Conservation (phyloP, 1,140 invertebrate genomes). For the Drosophila tropicalis region DNA sequence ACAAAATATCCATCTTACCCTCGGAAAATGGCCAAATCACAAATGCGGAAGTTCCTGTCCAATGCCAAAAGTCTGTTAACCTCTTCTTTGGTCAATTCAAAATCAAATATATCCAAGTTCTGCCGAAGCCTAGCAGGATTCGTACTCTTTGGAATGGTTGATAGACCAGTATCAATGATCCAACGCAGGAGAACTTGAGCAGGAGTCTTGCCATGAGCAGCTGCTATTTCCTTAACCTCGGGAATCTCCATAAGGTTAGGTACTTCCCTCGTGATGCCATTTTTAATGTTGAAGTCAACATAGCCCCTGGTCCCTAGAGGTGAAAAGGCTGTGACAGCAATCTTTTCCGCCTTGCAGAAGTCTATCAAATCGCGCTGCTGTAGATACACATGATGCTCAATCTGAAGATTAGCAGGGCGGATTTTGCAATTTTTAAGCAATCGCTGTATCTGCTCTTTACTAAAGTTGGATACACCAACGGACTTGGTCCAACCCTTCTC, state of each 20-base stretch:
- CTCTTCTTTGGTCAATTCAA: constrained; percentile 85
- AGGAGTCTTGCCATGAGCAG: constrained; percentile 87
- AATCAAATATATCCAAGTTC: constrained; percentile 87
- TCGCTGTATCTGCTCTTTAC: constrained; percentile 87
- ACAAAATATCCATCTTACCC: constrained; percentile 59
- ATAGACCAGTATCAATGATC: constrained; percentile 88
- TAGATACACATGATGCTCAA: constrained; percentile 92
- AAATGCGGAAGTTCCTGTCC: constrained; percentile 87
- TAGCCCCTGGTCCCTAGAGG: constrained; percentile 90
- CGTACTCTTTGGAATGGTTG: constrained; percentile 93
- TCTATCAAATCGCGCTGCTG: constrained; percentile 91
- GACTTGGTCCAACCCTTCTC: constrained; percentile 87
- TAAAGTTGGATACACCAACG: constrained; percentile 92
- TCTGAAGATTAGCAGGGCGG: constrained; percentile 89
- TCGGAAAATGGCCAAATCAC: constrained; percentile 87
- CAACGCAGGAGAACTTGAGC: constrained; percentile 92
- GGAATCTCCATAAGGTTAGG: constrained; percentile 89
- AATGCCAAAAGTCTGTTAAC: constrained; percentile 84
- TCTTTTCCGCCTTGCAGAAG: constrained; percentile 89
- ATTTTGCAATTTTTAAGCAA: constrained; percentile 87
- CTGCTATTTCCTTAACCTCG: constrained; percentile 88
- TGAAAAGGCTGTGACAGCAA: constrained; percentile 92
- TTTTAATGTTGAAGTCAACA: constrained; percentile 83
- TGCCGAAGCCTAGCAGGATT: constrained; percentile 88
- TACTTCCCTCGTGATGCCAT: constrained; percentile 83